These are phyloP conservation scores for Sarcophaga variegata DNA, from an alignment of 2,888 invertebrate species.

Conservation along the genomic window DNA sequence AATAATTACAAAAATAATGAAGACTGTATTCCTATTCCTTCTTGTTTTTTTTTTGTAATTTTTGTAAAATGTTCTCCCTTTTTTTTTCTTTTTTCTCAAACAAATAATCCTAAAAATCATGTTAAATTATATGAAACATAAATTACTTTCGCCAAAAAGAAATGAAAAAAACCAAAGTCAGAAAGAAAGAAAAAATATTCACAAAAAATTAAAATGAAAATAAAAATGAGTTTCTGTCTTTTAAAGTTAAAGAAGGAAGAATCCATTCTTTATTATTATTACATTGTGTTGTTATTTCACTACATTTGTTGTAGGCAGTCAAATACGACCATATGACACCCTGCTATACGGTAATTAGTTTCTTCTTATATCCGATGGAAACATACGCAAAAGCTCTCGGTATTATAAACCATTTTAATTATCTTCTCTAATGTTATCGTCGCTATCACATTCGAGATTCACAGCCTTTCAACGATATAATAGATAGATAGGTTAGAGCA, in stretches of 20 bases:
- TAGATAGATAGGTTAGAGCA: no score
- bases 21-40: background rate
- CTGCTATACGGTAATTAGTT: no score
- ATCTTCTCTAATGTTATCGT: no score
- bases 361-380: no score
- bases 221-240: background rate
- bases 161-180: background rate
- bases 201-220: background rate
- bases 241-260: background rate
- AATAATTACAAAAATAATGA: conserved; percentile 57
- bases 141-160: conserved; percentile 36
- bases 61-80: background rate
- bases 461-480: no score
- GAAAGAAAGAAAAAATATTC: background rate
- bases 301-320: no score
- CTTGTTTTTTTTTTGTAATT: conserved; percentile 8
- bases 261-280: background rate
- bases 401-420: no score
- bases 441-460: no score
- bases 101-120: conserved; percentile 47
- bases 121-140: conserved; percentile 58
- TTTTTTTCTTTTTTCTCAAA: background rate
- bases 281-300: background rate
- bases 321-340: no score
- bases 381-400: no score